Evolutionary conservation across 2,113 vertebrate genomes (phyloP), one percentile per base, ranked within the genome.

Genomic region (Pionites leucogaster): DNA sequence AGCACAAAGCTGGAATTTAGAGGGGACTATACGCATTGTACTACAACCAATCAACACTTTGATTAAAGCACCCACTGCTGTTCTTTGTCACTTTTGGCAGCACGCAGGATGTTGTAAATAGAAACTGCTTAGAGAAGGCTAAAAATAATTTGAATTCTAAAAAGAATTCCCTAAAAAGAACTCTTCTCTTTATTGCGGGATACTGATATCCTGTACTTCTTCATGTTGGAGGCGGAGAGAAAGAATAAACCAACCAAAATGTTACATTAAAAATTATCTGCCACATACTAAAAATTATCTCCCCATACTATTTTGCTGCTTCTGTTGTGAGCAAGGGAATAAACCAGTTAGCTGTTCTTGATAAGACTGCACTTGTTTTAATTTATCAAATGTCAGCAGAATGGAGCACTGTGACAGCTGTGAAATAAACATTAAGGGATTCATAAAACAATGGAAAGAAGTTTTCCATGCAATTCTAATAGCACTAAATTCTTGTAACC

Each of bases 321-420:
- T 67, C 90, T 65, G 71, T 62, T 76, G 42, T 52, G 85, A 81
- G 84, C 37, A 79, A 63, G 64, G 59, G 59, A 88, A 92, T 71
- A 94, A 94, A 86, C 65, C 18, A 23, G 83, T 65, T 83, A 88
- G 81, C 12, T 46, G 88, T 59, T 97, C 77, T 93, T 90, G 84
- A 74, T 96, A 94, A 95, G 92, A 97, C 62, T 93, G 67, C 44
- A 92, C 59, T 71, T 63, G 39, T 57, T 93, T 77, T 77, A 69
- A 80, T 91, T 95, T 94, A 81, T 91, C 94, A 96, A 87, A 96
- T 80, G 68, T 83, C 94, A 96, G 64, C 88, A 93, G 95, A 96
- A 97, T n/a, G 84, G 77, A 97, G 76, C 83, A 88, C 86, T 93
- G 78, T 69, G 91, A 82, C 92, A 91, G 47, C 77, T 75, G 78